These are phyloP conservation scores for Thryonomys swinderianus DNA, from an alignment of 2,113 vertebrate species.

Conservation along the genomic window DNA sequence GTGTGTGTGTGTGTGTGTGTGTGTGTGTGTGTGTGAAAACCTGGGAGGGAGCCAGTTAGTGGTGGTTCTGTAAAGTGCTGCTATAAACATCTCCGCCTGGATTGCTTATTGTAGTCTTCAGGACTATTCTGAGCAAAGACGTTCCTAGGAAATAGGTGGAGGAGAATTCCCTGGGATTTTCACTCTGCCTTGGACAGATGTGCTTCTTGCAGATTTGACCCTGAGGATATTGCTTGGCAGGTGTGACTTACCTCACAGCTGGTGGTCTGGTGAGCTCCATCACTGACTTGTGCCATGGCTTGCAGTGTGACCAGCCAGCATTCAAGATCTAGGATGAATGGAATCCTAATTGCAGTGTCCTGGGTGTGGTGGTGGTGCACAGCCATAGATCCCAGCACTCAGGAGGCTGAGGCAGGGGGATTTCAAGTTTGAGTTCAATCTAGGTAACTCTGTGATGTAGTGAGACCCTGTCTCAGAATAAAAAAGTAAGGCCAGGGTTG, in stretches of 20 bases:
- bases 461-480: neutral
- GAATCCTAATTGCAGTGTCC: neutral
- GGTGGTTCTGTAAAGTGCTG: slow-evolving; percentile 5
- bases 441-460: neutral
- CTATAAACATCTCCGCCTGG: slow-evolving; percentile 31
- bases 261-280: neutral
- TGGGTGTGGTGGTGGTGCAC: neutral
- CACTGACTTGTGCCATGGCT: neutral
- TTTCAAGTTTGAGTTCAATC: neutral
- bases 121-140: slow-evolving; percentile 52
- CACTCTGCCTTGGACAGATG: neutral
- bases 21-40: too few relatives aligned
- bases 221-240: neutral
- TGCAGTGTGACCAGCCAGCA: neutral
- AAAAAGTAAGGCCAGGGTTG: neutral
- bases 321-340: neutral
- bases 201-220: neutral
- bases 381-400: neutral
- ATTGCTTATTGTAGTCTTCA: neutral
- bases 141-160: slow-evolving; percentile 15
- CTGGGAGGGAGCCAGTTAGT: neutral
- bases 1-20: too few relatives aligned
- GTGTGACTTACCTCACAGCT: neutral
- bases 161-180: too few relatives aligned
- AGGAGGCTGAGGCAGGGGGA: neutral